Percentiles rank a stretch among this genome's conserved stretches.
Evolutionary conservation across 2,113 vertebrate species (phyloP).

Genomic region (Oreotrochilus melanogaster): DNA sequence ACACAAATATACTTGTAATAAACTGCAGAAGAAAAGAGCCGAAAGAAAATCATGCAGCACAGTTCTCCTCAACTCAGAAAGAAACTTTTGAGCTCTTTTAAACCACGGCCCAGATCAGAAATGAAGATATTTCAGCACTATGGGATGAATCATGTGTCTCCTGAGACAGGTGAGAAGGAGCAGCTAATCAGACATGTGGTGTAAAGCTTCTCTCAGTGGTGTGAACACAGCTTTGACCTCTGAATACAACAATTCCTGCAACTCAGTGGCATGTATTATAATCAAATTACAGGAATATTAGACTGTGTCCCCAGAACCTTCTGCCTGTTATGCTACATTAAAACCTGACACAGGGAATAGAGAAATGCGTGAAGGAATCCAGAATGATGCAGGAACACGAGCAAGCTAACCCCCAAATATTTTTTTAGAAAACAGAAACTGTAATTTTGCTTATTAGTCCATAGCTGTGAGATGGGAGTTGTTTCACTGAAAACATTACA

Average conservation of each 20-base stretch:
- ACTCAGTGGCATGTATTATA: not conserved
- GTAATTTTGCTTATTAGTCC: not conserved
- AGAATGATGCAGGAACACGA: rapidly evolving
- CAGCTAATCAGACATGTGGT: not conserved
- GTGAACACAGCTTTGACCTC: not conserved
- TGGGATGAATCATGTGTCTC: slow-evolving; percentile 22
- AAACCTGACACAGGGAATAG: not conserved
- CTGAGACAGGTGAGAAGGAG: slow-evolving; percentile 28
- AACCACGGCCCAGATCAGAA: not conserved
- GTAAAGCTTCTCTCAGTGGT: not conserved
- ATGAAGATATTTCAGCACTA: slow-evolving; percentile 6
- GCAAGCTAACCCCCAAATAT: not conserved
- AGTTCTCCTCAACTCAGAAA: not conserved
- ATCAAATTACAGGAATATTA: not conserved
- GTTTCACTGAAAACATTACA: not conserved
- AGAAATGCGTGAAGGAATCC: not conserved
- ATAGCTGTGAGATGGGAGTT: not conserved
- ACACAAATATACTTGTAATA: slow-evolving; percentile 78
- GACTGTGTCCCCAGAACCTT: not conserved
- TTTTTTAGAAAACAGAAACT: not conserved
- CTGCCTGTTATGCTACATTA: rapidly evolving
- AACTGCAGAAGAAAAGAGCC: slow-evolving; percentile 27
- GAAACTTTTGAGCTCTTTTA: not conserved
- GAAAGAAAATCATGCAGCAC: not conserved
- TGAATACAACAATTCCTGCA: not conserved